Base-by-base conservation (phyloP, 2,797 vertebrate genomes). In the Microctenopoma steveboyesi region DNA sequence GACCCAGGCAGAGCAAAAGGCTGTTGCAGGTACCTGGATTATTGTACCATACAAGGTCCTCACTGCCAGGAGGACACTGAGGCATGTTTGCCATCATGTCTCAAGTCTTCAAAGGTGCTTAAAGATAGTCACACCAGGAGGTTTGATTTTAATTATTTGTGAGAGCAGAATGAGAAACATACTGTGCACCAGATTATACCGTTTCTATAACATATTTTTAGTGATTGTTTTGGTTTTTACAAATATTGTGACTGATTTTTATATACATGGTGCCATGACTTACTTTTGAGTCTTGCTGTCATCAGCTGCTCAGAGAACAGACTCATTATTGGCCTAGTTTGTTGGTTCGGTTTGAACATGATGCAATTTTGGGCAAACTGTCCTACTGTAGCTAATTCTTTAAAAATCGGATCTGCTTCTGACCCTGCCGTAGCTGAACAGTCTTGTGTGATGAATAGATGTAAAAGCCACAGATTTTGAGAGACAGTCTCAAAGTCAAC, bases 1-100 rank as follows among this genome's bases (percentile, higher is more conserved):
- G 90, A 91, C 87, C 83, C 81, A 74, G 70, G 79, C 78, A 33
- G 76, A 86, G 85, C 81, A 71, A 80, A 81, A 83, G 71, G 81
- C 82, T 86, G 79, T 51, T 83, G 79, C 75, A 82, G 74, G 64
- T 84, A 64, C 71, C 79, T 71, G 85, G 84, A 89, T 87, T 85
- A 87, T 86, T 90, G 84, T 79, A 77, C 69, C 60, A 58, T 64
- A 79, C 87, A 68, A 72, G 80, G 69, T 80, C 57, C 74, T 74
- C 39, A 9, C 71, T 75, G 74, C 72, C 74, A 53, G 76, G 71
- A 83, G 76, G 83, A 85, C 72, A 57, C 51, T 39, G 71, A 81
- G 71, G 76, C 85, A 50, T 64, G 79, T 86, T 79, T 64, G 51
- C 82, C 79, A 72, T 85, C 76, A 66, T 55, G 49, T 27, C 65